A percentile compares a stretch with the other conserved stretches of the same genome.
Conservation (phyloP, 2,888 invertebrate species). For the Heliconius charithonia region DNA sequence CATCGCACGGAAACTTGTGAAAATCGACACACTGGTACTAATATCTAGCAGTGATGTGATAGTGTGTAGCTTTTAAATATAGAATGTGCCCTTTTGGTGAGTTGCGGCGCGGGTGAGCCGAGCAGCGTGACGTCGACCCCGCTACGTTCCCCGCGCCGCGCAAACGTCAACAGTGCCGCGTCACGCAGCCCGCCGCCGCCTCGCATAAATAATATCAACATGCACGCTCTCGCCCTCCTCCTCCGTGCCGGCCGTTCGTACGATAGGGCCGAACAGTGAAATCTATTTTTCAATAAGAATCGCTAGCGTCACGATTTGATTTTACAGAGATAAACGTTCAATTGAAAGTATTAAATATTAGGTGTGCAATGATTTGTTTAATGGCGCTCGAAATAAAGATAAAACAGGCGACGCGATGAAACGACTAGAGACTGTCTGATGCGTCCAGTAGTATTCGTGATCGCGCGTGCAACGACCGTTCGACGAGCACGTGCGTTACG, state of each 20-base stretch:
- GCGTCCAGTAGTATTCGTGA: conserved; percentile 71
- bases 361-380: conserved; percentile 53
- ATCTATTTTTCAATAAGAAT: conserved; percentile 33
- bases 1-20: conserved; percentile 63
- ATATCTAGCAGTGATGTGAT: conserved; percentile 72
- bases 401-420: conserved; percentile 65
- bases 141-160: conserved; percentile 79
- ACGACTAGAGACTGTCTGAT: conserved; percentile 61
- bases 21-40: conserved; percentile 65
- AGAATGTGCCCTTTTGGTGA: conserved; percentile 78
- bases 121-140: conserved; percentile 74
- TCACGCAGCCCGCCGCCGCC: conserved; percentile 64
- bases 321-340: conserved; percentile 19
- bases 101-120: conserved; percentile 79
- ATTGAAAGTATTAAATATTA: conserved; percentile 52
- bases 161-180: conserved; percentile 78
- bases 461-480: conserved; percentile 68
- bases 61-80: conserved; percentile 75
- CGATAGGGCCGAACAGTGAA: conserved; percentile 35
- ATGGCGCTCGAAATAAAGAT: conserved; percentile 74
- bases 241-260: conserved; percentile 50
- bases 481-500: conserved; percentile 62
- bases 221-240: conserved; percentile 56
- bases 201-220: conserved; percentile 71
- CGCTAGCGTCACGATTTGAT: conserved; percentile 45